These are phyloP conservation scores for Antechinus stuartii DNA, from an alignment of 2,113 vertebrate genomes.

Conservation along the genomic window DNA sequence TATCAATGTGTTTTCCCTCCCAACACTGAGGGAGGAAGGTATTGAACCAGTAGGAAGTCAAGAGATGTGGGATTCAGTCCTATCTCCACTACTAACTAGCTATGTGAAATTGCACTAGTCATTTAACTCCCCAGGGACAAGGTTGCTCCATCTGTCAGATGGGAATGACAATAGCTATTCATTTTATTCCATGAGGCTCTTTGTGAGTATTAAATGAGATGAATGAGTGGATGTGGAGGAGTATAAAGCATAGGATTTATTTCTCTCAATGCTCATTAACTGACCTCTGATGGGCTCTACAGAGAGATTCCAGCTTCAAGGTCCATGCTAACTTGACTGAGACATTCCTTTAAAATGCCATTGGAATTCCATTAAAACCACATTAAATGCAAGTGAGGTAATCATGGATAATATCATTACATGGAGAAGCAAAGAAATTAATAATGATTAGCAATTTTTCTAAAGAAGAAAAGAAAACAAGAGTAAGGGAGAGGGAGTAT, in stretches of 20 bases:
- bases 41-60: neutral
- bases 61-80: neutral
- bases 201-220: constrained; percentile 48
- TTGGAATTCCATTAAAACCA: constrained; percentile 45
- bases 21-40: neutral
- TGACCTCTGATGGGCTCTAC: constrained; percentile 37
- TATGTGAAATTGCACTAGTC: constrained; percentile 1
- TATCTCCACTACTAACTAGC: neutral
- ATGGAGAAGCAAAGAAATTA: constrained; percentile 69
- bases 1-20: neutral
- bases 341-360: constrained; percentile 38
- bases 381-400: constrained; percentile 72
- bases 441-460: constrained; percentile 64
- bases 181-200: neutral
- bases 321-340: constrained; percentile 18
- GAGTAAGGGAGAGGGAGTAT: constrained; percentile 43
- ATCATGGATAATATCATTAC: constrained; percentile 75
- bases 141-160: constrained; percentile 66
- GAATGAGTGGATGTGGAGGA: constrained; percentile 43
- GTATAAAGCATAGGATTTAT: constrained; percentile 46
- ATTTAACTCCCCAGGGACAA: constrained; percentile 40
- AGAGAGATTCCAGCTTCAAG: constrained; percentile 39
- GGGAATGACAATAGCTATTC: constrained; percentile 40
- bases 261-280: constrained; percentile 54
- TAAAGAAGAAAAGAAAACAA: constrained; percentile 52